A percentile compares a stretch with the other conserved stretches of the same genome.
phyloP scores from a whole-genome alignment of 2,797 vertebrate genomes.

The Trachurus trachurus region DNA sequence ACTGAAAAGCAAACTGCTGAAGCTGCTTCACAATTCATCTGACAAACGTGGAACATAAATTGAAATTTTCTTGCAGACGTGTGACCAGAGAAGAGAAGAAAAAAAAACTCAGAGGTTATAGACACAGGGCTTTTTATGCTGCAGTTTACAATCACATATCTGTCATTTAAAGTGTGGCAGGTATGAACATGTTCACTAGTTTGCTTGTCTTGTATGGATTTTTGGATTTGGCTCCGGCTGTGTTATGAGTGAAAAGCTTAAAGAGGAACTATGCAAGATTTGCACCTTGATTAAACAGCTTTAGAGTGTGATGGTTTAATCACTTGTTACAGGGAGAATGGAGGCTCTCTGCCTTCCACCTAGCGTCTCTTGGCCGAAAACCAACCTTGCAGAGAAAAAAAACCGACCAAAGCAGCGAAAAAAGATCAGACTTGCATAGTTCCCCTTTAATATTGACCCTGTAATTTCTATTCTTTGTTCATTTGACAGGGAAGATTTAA shows the following conservation, averaged over 20 bases:
- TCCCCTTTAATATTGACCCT: neutral
- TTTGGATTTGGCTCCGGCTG: slow-evolving; percentile 2
- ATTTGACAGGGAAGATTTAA: slow-evolving; percentile 18
- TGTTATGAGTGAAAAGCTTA: neutral
- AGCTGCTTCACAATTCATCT: neutral
- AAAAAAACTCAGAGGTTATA: neutral
- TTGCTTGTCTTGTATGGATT: neutral
- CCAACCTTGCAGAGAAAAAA: too few relatives aligned
- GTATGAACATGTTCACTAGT: neutral
- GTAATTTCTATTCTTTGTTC: neutral
- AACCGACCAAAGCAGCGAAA: too few relatives aligned
- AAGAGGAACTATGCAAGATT: too few relatives aligned
- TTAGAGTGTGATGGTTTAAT: too few relatives aligned
- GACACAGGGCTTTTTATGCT: neutral
- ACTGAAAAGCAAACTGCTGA: neutral
- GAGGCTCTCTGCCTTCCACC: too few relatives aligned
- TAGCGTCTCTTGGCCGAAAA: too few relatives aligned
- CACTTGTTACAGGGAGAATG: too few relatives aligned
- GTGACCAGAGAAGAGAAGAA: neutral
- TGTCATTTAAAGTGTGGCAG: neutral
- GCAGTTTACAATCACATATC: slow-evolving; percentile 22
- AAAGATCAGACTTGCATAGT: too few relatives aligned
- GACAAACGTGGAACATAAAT: neutral
- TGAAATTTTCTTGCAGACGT: neutral
- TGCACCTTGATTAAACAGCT: too few relatives aligned